A percentile compares a stretch with the other conserved stretches of the same genome.
phyloP scores from a whole-genome alignment of 2,888 invertebrate genomes.

The Sinelater perroti region DNA sequence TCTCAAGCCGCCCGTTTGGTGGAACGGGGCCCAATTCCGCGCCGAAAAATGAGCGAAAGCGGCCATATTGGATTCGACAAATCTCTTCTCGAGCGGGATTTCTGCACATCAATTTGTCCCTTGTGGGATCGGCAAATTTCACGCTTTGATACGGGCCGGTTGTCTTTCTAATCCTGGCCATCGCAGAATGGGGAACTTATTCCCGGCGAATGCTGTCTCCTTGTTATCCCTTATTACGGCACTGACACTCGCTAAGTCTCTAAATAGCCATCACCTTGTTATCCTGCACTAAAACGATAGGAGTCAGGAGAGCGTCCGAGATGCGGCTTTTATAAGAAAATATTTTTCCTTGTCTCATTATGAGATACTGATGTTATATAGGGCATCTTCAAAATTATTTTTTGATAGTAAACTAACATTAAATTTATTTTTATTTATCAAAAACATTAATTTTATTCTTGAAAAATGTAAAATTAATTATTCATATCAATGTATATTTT shows the following conservation, averaged over 20 bases:
- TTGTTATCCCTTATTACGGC: slow-evolving; percentile 24
- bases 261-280: slow-evolving; percentile 23
- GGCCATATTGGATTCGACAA: slow-evolving; percentile 24
- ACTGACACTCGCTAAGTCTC: slow-evolving; percentile 15
- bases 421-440: too few species aligned
- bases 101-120: slow-evolving; percentile 23
- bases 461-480: too few species aligned
- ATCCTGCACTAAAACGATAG: slow-evolving; percentile 22
- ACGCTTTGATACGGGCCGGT: slow-evolving; percentile 22
- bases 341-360: too few species aligned
- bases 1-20: not conserved
- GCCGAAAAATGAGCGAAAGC: slow-evolving; percentile 1
- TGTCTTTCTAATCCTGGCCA: slow-evolving; percentile 21
- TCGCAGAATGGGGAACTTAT: slow-evolving; percentile 21
- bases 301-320: slow-evolving; percentile 2
- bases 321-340: too few species aligned
- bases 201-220: slow-evolving; percentile 20
- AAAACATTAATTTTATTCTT: too few species aligned
- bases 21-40: not conserved
- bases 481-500: too few species aligned
- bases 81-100: slow-evolving; percentile 23
- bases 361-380: too few species aligned
- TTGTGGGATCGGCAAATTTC: slow-evolving; percentile 19
- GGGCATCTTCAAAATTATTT: too few species aligned
- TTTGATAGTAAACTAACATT: too few species aligned